Percentiles rank a stretch among this genome's conserved stretches.
These are phyloP conservation scores for Yponomeuta sedellus DNA, from an alignment of 2,888 invertebrate genomes.

Conservation along the genomic window DNA sequence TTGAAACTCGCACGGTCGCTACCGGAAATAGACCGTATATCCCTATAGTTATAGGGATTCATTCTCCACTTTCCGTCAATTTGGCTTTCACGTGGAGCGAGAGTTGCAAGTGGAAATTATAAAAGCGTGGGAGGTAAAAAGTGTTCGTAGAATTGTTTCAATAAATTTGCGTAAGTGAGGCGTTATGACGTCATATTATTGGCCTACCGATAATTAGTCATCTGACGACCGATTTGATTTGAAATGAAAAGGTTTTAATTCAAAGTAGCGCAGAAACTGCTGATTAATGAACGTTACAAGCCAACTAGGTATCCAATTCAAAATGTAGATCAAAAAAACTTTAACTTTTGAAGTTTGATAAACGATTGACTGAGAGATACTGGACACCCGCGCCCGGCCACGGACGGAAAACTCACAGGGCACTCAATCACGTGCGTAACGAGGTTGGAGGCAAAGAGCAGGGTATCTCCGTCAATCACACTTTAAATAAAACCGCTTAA, in stretches of 20 bases:
- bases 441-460: constrained; percentile 29
- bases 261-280: too few species aligned
- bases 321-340: too few species aligned
- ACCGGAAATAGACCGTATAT: constrained; percentile 2
- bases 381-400: too few species aligned
- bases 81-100: neutral
- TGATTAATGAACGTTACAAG: too few species aligned
- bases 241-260: too few species aligned
- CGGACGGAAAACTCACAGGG: constrained; percentile 24
- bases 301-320: too few species aligned
- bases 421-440: constrained; percentile 32
- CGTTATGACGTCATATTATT: neutral
- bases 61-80: neutral
- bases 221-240: neutral
- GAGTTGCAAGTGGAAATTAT: neutral
- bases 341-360: neutral
- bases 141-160: neutral
- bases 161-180: neutral
- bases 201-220: too few species aligned
- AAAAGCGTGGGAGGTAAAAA: neutral
- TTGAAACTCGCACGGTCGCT: neutral
- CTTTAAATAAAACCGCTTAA: constrained; percentile 34
- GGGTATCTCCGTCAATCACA: constrained; percentile 42
- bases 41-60: constrained; percentile 14
- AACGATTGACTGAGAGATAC: neutral